Base-by-base conservation (phyloP, 2,888 invertebrate species). In the Epinotia ramella region DNA sequence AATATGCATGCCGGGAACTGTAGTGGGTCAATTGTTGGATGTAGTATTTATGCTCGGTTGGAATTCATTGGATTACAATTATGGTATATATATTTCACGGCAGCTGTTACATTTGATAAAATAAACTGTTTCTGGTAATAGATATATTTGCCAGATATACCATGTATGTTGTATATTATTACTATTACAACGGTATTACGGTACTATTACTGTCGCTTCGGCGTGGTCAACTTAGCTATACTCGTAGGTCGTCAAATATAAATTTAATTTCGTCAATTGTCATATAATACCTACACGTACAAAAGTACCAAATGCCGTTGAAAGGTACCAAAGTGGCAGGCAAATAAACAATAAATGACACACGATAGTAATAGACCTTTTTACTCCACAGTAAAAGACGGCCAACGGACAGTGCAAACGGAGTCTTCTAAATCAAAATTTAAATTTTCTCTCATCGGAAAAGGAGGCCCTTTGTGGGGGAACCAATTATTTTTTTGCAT, bases 401-500 rank as follows among this genome's bases (percentile, higher is more conserved):
- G 57, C 13, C 12, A 62, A 33, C 64, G 69, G 64, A 12, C 49
- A 24, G 44, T 20, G 60, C 66, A 69, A 67, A 73, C 69, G 59
- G 64, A 69, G 59, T 70, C 73, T 75, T 75, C 64, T 75, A 80
- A 81, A 77, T 72, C 78, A 78, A 82, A 80, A 84, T 84, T 83
- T 82, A 86, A 87, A 87, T 82, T 86, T 85, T 86, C 81, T 80
- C 81, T 85, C 84, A 87, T 88, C 87, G 86, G 85, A 87, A 88
- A 88, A 89, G 9, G 84, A 87, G 84, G 78, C 83, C 84, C 86
- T 88, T 91, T 91, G 89, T 88, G 82, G 79, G 82, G 76, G 87
- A 88, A 87, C 88, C 92, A 92, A 93, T 92, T 92, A 91, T 92
- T 91, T 92, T 92, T 92, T 88, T 91, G 89, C 89, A 90, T 89